Conservation (phyloP, 2,113 vertebrate species). For the Chiloscyllium plagiosum region DNA sequence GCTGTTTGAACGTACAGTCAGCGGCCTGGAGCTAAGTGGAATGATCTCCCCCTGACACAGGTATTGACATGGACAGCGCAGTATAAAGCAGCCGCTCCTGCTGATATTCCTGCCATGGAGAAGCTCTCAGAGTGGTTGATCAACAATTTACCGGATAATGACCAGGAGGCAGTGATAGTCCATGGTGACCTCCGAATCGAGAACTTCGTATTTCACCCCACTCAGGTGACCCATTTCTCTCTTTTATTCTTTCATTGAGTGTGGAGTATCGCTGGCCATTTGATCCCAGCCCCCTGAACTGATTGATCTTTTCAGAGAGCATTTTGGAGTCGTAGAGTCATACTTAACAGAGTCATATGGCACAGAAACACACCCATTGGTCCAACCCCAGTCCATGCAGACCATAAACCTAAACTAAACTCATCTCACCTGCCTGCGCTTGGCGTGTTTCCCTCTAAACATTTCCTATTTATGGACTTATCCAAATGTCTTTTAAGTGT, state of each 20-base stretch:
- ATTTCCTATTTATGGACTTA: no score
- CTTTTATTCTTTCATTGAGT: background rate
- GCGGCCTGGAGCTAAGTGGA: background rate
- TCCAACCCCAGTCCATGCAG: no score
- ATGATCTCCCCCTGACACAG: constrained; percentile 47
- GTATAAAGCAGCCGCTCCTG: constrained; percentile 70
- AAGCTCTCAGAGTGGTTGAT: constrained; percentile 75
- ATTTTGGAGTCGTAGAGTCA: no score
- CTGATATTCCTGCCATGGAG: constrained; percentile 71
- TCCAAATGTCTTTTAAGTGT: no score
- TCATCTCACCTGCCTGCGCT: no score
- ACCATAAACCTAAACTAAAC: no score
- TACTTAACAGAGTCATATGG: no score
- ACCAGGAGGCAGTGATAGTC: constrained; percentile 70
- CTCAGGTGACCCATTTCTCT: constrained; percentile 60
- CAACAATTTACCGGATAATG: constrained; percentile 67
- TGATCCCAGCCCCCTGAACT: no score
- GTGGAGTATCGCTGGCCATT: no score
- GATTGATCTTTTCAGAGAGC: no score
- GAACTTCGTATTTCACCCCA: constrained; percentile 85
- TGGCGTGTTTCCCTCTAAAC: no score
- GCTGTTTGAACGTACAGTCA: background rate
- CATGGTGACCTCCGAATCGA: constrained; percentile 85
- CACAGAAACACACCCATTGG: no score
- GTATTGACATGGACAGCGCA: constrained; percentile 85